Evolutionary conservation across 2,113 vertebrate species (phyloP).

Genomic region (Tychaedon coryphoeus): DNA sequence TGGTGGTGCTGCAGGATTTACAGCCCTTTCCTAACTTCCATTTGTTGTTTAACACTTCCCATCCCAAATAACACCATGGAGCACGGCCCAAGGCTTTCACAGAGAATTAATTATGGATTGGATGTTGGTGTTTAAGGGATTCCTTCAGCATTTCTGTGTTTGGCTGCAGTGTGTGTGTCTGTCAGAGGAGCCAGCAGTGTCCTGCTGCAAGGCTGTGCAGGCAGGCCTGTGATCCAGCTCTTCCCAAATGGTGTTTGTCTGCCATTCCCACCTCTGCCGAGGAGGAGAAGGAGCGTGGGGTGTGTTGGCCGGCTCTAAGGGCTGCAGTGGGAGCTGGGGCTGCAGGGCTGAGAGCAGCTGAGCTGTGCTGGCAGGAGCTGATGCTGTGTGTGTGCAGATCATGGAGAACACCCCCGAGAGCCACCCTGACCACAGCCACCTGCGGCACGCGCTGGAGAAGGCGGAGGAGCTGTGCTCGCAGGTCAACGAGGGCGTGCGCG

Average conservation of each 20-base stretch:
- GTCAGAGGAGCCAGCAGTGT: background rate
- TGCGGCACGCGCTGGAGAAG: conserved; percentile 94
- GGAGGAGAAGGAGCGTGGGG: background rate
- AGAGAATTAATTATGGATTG: background rate
- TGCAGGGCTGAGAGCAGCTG: background rate
- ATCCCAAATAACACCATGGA: background rate
- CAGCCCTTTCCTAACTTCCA: background rate
- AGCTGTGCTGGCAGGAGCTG: background rate
- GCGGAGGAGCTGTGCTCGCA: conserved; percentile 97
- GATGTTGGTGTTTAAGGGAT: background rate
- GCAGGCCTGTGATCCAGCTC: background rate
- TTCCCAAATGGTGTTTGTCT: background rate
- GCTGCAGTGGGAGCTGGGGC: background rate
- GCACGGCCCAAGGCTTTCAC: background rate
- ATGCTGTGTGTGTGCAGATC: conserved; percentile 74
- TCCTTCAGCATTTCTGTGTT: background rate
- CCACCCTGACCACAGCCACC: conserved; percentile 94
- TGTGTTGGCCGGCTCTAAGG: background rate
- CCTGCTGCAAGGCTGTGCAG: background rate
- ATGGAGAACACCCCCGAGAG: conserved; percentile 95
- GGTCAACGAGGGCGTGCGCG: conserved; percentile 95
- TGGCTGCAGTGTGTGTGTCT: background rate
- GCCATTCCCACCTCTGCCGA: background rate
- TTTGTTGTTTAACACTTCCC: background rate
- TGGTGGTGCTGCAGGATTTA: background rate